phyloP scores from a whole-genome alignment of 1,140 invertebrate species.

The Sitodiplosis mosellana region DNA sequence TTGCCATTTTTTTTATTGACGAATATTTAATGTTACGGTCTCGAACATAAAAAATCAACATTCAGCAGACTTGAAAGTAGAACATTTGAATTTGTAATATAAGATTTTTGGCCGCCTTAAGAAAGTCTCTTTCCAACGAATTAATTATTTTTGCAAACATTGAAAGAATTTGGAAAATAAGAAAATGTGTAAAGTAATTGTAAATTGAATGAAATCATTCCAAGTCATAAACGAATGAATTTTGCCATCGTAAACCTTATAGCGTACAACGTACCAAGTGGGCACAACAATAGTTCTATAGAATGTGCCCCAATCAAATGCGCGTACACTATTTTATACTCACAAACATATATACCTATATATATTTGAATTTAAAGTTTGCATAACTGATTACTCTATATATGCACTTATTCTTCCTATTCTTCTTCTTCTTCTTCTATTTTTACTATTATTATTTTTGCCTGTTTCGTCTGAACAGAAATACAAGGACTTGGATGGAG shows the following conservation, averaged over 20 bases:
- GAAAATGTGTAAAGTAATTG: no score
- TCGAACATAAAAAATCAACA: no score
- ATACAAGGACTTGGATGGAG: conserved; percentile 52
- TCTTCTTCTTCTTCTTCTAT: no score
- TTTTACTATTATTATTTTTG: neutral
- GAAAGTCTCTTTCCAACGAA: no score
- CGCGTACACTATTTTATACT: neutral
- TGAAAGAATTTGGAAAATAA: no score
- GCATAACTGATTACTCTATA: neutral
- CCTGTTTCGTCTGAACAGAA: conserved; percentile 34
- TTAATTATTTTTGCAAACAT: no score
- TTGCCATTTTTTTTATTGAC: neutral
- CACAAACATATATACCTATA: neutral
- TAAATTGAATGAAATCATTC: neutral
- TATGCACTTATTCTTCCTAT: neutral
- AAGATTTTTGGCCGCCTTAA: no score
- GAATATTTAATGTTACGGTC: no score
- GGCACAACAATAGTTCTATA: no score
- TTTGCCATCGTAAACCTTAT: neutral
- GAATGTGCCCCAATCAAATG: no score
- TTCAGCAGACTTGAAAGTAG: no score
- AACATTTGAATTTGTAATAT: no score
- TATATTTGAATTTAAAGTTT: neutral
- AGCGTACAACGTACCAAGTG: neutral
- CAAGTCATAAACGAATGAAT: neutral